Evolutionary conservation across 2,797 vertebrate species (phyloP).

Genomic region (Schizopygopsis pylzovi): DNA sequence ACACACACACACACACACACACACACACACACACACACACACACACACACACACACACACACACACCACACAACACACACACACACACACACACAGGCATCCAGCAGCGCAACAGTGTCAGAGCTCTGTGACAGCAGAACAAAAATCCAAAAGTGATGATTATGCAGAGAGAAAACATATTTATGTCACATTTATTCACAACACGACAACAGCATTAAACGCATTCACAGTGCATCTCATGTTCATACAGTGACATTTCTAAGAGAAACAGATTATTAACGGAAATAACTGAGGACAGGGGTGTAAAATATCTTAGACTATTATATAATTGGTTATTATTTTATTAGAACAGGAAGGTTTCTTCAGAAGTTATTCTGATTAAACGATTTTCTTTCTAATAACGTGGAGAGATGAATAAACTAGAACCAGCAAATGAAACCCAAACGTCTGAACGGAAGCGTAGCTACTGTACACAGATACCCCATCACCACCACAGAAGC

Average conservation of each 20-base stretch:
- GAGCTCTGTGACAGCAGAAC: slow-evolving; percentile 7
- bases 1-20: background rate
- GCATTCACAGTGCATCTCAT: background rate
- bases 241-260: background rate
- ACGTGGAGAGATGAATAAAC: background rate
- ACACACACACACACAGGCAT: background rate
- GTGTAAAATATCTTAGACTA: background rate
- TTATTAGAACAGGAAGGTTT: background rate
- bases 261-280: background rate
- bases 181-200: slow-evolving; percentile 16
- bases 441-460: background rate
- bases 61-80: background rate
- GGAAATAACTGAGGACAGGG: background rate
- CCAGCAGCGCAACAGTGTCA: slow-evolving; percentile 6
- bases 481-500: background rate
- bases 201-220: background rate
- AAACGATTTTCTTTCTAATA: background rate
- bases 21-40: slow-evolving; percentile 16
- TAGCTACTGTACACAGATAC: background rate
- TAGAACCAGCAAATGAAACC: background rate
- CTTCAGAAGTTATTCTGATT: background rate
- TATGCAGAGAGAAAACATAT: slow-evolving; percentile 23
- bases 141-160: slow-evolving; percentile 14
- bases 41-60: slow-evolving; percentile 9
- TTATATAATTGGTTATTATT: background rate